Conservation (phyloP, 2,888 invertebrate species). For the Parochlus steinenii region DNA sequence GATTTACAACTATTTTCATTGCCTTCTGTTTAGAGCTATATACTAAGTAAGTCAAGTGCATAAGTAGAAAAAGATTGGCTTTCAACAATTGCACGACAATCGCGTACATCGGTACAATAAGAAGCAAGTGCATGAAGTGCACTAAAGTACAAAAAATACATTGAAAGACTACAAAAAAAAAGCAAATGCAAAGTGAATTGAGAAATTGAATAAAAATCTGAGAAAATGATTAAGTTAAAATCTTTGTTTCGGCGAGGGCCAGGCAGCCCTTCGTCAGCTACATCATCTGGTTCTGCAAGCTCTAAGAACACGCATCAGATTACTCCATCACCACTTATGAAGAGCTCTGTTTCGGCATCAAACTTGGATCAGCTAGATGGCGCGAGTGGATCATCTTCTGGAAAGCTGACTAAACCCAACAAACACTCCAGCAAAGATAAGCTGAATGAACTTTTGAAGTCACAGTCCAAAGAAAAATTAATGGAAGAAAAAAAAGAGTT, state of each 20-base stretch:
- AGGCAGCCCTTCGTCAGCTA: constrained; percentile 27
- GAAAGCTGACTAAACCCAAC: constrained; percentile 6
- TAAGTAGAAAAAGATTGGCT: too few species aligned
- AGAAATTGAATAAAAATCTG: constrained; percentile 19
- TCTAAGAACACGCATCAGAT: constrained; percentile 17
- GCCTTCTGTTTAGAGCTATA: too few species aligned
- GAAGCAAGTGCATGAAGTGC: too few species aligned
- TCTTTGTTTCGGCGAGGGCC: constrained; percentile 82
- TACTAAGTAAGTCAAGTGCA: too few species aligned
- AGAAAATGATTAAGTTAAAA: constrained; percentile 81
- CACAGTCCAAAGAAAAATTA: constrained; percentile 20
- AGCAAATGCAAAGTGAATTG: too few species aligned
- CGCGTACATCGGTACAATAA: too few species aligned
- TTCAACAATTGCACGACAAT: too few species aligned
- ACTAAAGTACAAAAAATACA: too few species aligned
- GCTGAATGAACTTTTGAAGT: constrained; percentile 32
- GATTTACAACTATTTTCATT: too few species aligned
- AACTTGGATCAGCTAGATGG: constrained; percentile 43
- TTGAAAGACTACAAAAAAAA: too few species aligned
- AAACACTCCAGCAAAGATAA: constrained; percentile 34
- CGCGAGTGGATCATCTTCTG: constrained; percentile 3
- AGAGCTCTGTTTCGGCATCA: constrained; percentile 45
- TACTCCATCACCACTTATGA: constrained; percentile 24
- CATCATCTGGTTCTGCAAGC: constrained; percentile 16
- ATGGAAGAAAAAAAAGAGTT: constrained; percentile 11